Base-by-base conservation (phyloP, 2,797 vertebrate species). In the Coreius guichenoti region DNA sequence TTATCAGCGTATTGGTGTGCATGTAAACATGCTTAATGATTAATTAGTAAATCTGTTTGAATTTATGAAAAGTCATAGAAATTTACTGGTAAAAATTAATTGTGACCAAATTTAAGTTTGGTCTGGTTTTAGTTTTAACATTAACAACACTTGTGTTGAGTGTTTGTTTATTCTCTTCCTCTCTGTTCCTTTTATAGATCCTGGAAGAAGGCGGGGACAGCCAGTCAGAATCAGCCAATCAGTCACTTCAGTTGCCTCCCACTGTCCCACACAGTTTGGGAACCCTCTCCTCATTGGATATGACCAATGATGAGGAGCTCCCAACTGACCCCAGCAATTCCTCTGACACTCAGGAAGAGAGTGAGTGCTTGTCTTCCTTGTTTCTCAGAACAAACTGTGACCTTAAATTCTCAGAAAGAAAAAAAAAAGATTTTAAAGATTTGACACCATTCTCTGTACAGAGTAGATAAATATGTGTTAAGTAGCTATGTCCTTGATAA, bases 271-370 rank as follows among this genome's bases (percentile, higher is more conserved):
- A 94, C 85, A 95, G 93, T 89, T 91, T 96, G 74, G 92, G 94
- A 84, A 94, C 95, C 83, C 91, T 95, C 81, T 96, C 96, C 14
- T 95, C 96, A 56, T 82, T 96, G 93, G 96, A 98, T 61, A 93
- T 96, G 80, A 94, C 96, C 80, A 96, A 96, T 31, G 95, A 96
- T 3, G 97, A 98, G 23, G 97, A 97, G 3, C 93, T 97, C 43
- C 94, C 96, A 90, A 97, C 97, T 0, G 97, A 98, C 90, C 96
- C 95, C 13, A 98, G 97, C 92, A 97, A 97, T 93, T 97, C 97
- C 11, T 97, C 97, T 0, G 96, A 97, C 87, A 96, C 95, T 0
- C 96, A 97, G 89, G 97, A 98, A 89, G 97, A 98, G 91, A 96
- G 97, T 97, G 89, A 96, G 95, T 88, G 47, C 78, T 5, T 21